phyloP scores from a whole-genome alignment of 2,797 vertebrate species.

The Tragopan temminckii region DNA sequence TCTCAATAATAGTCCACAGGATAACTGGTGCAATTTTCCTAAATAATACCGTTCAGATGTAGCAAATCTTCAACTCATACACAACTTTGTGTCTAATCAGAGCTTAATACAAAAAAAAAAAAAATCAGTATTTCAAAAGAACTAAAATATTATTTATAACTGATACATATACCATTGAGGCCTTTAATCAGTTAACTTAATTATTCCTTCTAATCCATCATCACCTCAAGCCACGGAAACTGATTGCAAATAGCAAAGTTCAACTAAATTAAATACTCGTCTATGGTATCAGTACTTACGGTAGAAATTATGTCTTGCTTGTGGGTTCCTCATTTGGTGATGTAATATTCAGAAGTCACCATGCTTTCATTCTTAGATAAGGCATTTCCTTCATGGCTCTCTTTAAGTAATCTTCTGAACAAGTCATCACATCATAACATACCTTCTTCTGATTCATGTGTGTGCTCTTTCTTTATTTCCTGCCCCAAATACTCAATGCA shows the following conservation, averaged over 20 bases:
- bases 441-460: slow-evolving; percentile 45
- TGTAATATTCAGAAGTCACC: slow-evolving; percentile 80
- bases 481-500: slow-evolving; percentile 70
- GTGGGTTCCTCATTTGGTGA: slow-evolving; percentile 85
- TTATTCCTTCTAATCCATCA: neutral
- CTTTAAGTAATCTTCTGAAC: slow-evolving; percentile 66
- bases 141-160: neutral
- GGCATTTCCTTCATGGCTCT: slow-evolving; percentile 57
- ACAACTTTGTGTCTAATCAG: neutral
- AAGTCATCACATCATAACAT: slow-evolving; percentile 73
- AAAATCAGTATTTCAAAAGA: neutral
- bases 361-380: slow-evolving; percentile 77
- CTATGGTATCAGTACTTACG: slow-evolving; percentile 71
- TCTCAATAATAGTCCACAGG: neutral
- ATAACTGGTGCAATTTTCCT: neutral
- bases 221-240: neutral
- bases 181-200: neutral
- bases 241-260: neutral
- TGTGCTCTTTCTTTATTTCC: slow-evolving; percentile 64
- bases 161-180: neutral
- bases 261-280: neutral
- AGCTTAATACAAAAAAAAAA: neutral
- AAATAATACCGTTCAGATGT: neutral
- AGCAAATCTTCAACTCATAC: neutral
- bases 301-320: slow-evolving; percentile 82